Evolutionary conservation across 1,140 invertebrate species (phyloP), one percentile per base, ranked within the genome.

Genomic region (Leguminivora glycinivorella): DNA sequence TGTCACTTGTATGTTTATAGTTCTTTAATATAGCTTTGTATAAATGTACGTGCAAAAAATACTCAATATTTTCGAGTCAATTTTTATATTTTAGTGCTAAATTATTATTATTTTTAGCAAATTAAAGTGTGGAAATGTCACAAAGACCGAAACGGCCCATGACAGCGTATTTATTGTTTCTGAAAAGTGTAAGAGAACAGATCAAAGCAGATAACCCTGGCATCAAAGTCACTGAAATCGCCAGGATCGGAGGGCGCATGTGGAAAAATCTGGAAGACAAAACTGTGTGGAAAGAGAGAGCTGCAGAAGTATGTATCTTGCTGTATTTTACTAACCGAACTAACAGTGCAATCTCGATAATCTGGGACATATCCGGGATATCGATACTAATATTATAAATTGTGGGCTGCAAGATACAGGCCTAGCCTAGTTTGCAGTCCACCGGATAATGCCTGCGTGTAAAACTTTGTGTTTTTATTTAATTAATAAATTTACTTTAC

Each of bases 181-280:
- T 99, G 14, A 98, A 97, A 83, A 96, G 95, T 60, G 94, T 93
- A 17, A 93, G 98, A 19, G 96, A 97, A 29, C 92, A 95, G 78
- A 97, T 99, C 25, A 98, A 98, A 85, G 90, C 93, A 58, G 96
- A 98, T 7, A 95, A 97, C 93, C 97, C 97, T 1, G 96, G 96
- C 19, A 94, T 98, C 24, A 94, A 94, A 66, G 93, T 99, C 0
- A 97, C 96, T 4, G 98, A 99, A 79, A 93, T 99, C 29, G 94
- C 96, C 0, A 98, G 98, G 85, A 98, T 97, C 84, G 98, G 94
- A 71, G 98, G 98, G n/a, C 97, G 98, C 91, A 92, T 98, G 90
- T 99, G 98, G 98, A 95, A 95, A 75, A 95, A 95, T 76, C 76
- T 98, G 31, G 94, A 95, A 66, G 97, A 98, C 80, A 98, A 98